Evolutionary conservation across 2,888 invertebrate species (phyloP), one percentile per base, ranked within the genome.

Genomic region (Laothoe populi): DNA sequence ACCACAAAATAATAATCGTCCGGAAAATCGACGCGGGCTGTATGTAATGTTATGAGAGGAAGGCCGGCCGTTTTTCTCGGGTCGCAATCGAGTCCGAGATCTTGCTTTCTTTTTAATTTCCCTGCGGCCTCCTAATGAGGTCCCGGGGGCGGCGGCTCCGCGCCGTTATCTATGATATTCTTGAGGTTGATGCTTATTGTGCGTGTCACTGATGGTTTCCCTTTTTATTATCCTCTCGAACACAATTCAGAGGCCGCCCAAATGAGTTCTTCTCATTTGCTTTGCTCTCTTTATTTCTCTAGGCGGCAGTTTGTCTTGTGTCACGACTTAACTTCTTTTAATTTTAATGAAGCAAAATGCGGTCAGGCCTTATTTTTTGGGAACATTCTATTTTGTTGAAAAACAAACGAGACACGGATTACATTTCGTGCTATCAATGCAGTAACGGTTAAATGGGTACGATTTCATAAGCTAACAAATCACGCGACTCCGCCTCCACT

Each of bases 41-140:
- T 91, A 92, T 91, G 91, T 92, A 92, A 92, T 89, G 92, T 91
- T 92, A 92, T 90, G 90, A 90, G 92, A 88, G 88, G 87, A 87
- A 88, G 87, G 85, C 81, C 86, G 82, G 78, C 80, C 87, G 88
- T 88, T 90, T 89, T 83, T 87, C 88, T 87, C 83, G 81, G 81
- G 82, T 79, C 86, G 87, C 90, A 90, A 90, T 92, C 87, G 92
- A 89, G 92, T 92, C 92, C 92, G 86, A 91, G 90, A 85, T 90
- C 88, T 92, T 92, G 91, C 84, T 93, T 92, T 92, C 92, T 92
- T 92, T 92, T 92, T 92, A 93, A 93, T 93, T 93, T 93, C 93
- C 93, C 93, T 88, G 88, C 89, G 92, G 92, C 82, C 90, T 87
- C 90, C 91, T 92, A 92, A 92, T 92, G 92, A 92, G 90, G 86